Conservation (phyloP, 2,888 invertebrate genomes). For the Unio delphinus region DNA sequence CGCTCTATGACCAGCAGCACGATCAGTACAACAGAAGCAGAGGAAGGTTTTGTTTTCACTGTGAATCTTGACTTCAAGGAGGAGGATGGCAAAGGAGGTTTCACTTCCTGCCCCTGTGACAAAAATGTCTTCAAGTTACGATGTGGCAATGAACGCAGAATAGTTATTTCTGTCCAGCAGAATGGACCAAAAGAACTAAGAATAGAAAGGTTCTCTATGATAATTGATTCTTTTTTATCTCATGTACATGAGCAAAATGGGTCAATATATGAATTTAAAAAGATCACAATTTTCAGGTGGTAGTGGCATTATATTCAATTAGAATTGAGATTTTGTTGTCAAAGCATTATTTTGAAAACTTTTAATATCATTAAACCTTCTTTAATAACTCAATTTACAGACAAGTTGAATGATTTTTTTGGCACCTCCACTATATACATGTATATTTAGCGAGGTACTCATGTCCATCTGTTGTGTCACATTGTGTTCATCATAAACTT, state of each 20-base stretch:
- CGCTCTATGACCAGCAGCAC: conserved; percentile 45
- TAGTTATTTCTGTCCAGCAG: conserved; percentile 85
- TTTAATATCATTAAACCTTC: no score
- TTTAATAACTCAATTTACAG: no score
- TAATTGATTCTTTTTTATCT: conserved; percentile 18
- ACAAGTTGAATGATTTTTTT: no score
- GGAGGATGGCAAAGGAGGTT: conserved; percentile 72
- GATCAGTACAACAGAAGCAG: conserved; percentile 42
- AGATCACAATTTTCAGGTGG: conserved; percentile 19
- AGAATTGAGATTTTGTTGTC: no score
- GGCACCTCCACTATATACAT: no score
- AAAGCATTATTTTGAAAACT: no score
- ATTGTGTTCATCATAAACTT: no score
- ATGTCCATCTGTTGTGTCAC: no score
- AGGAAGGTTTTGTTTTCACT: conserved; percentile 85
- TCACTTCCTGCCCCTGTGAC: conserved; percentile 83
- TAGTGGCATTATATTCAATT: conserved; percentile 5
- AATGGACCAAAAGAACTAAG: conserved; percentile 76
- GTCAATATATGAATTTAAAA: conserved; percentile 22
- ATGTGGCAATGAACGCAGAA: conserved; percentile 87
- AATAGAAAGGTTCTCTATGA: conserved; percentile 78
- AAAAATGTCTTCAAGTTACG: conserved; percentile 76
- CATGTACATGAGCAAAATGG: not conserved
- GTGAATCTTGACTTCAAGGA: conserved; percentile 89
- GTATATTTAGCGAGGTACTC: no score